Conservation (phyloP, 2,797 vertebrate genomes). For the Tinamus major region DNA sequence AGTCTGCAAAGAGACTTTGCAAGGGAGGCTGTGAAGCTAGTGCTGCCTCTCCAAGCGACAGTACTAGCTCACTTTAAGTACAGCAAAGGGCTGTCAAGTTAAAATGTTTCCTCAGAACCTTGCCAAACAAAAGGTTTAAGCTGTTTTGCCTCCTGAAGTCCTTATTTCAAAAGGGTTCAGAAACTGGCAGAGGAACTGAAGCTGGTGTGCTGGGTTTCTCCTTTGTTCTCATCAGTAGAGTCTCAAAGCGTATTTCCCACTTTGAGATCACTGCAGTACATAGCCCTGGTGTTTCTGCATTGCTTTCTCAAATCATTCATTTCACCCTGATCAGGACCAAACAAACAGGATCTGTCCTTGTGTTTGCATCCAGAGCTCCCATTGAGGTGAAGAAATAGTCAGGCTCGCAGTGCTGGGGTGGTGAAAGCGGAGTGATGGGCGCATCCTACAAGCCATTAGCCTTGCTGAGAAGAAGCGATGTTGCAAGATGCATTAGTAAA, state of each 20-base stretch:
- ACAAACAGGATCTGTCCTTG: neutral
- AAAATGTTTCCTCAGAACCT: neutral
- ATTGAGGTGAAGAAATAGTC: neutral
- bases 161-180: neutral
- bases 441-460: neutral
- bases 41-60: neutral
- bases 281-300: neutral
- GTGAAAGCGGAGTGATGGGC: fast-evolving
- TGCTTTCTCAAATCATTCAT: neutral
- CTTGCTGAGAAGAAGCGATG: fast-evolving
- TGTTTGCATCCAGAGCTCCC: neutral
- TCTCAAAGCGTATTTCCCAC: neutral
- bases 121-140: neutral
- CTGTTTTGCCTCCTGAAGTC: neutral
- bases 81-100: neutral
- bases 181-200: neutral
- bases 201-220: neutral
- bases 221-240: neutral
- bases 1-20: neutral
- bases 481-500: neutral
- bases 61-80: neutral
- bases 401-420: neutral
- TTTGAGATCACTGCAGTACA: neutral
- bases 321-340: neutral
- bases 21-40: neutral